phyloP scores from a whole-genome alignment of 2,113 vertebrate species.

The Tyto alba region DNA sequence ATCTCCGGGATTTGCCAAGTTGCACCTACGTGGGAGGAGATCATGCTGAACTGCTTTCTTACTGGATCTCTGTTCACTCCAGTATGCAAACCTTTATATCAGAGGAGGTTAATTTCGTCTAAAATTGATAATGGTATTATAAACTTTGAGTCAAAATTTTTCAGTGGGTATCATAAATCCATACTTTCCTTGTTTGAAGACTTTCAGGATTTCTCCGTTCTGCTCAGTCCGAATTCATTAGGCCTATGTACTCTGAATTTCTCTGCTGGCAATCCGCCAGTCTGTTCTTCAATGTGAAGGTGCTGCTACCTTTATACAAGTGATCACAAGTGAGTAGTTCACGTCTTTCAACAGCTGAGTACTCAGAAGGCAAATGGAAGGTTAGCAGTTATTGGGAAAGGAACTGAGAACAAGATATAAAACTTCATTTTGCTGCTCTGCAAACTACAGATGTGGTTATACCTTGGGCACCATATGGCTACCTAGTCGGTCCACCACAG shows the following conservation, averaged over 20 bases:
- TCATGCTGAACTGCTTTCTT: neutral
- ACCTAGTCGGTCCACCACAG: neutral
- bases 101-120: constrained; percentile 4
- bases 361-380: neutral
- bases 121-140: neutral
- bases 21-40: neutral
- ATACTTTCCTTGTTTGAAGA: neutral
- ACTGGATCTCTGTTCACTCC: neutral
- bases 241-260: neutral
- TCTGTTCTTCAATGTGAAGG: neutral
- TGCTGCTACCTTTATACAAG: neutral
- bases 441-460: neutral
- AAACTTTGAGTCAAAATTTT: neutral
- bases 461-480: neutral
- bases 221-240: neutral
- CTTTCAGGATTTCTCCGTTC: neutral
- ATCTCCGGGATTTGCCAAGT: neutral
- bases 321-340: neutral
- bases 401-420: neutral
- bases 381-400: neutral
- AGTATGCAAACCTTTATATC: neutral
- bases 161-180: neutral
- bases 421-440: neutral
- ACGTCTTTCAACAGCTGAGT: neutral
- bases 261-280: neutral